Percentiles rank a stretch among this genome's conserved stretches.
Evolutionary conservation across 2,113 vertebrate species (phyloP).

Genomic region (Monopterus albus): DNA sequence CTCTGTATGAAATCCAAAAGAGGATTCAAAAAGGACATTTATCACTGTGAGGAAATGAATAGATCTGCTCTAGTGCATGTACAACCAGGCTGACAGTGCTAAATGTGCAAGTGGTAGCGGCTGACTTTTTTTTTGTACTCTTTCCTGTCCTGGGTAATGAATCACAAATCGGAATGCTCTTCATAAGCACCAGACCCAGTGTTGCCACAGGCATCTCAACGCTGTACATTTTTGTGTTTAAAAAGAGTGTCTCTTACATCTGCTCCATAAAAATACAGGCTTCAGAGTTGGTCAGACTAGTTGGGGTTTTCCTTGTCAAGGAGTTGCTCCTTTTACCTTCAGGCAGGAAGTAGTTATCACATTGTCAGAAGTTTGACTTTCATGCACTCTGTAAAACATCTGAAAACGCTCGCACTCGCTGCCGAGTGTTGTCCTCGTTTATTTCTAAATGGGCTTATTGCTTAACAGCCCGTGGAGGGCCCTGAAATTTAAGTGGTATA

Average conservation of each 20-base stretch:
- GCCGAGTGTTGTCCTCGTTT: constrained; percentile 68
- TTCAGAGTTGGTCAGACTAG: constrained; percentile 67
- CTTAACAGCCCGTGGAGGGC: constrained; percentile 61
- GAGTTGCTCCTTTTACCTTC: constrained; percentile 68
- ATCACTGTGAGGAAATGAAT: constrained; percentile 68
- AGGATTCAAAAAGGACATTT: constrained; percentile 70
- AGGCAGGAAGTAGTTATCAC: constrained; percentile 56
- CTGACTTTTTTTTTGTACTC: constrained; percentile 44
- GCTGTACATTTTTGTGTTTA: constrained; percentile 40
- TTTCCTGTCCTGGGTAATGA: constrained; percentile 43
- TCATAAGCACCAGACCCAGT: constrained; percentile 35
- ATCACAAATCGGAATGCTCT: constrained; percentile 46
- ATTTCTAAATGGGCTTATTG: constrained; percentile 67
- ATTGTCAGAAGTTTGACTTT: constrained; percentile 73
- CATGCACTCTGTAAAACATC: constrained; percentile 48
- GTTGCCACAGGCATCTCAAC: constrained; percentile 35
- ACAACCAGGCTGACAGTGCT: constrained; percentile 47
- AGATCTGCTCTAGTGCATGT: constrained; percentile 59
- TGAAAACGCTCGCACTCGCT: constrained; percentile 38
- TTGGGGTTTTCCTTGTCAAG: constrained; percentile 23
- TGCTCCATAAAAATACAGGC: constrained; percentile 34
- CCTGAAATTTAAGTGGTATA: constrained; percentile 69
- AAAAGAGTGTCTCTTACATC: constrained; percentile 58
- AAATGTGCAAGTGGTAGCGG: constrained; percentile 62
- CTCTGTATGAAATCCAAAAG: constrained; percentile 58